phyloP scores from a whole-genome alignment of 2,888 invertebrate species.

The Megalurothrips usitatus region DNA sequence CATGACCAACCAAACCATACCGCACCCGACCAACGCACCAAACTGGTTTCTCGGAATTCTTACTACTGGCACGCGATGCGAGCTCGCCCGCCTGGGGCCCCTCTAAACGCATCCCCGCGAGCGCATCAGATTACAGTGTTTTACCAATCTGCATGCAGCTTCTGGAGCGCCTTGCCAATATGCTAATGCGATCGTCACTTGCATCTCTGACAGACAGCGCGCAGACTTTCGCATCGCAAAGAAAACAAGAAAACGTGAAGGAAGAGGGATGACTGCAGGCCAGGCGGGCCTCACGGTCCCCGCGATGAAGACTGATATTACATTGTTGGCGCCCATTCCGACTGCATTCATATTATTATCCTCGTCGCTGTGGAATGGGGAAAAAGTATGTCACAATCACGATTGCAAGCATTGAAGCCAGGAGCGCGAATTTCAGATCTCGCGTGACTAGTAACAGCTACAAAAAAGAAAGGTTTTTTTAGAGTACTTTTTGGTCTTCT shows the following conservation, averaged over 20 bases:
- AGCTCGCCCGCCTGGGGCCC: neutral
- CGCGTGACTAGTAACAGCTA: too few species aligned
- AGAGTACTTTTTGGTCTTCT: too few species aligned
- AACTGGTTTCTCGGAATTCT: neutral
- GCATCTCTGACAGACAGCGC: neutral
- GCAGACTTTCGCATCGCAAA: neutral
- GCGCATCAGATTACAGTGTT: slow-evolving; percentile 15
- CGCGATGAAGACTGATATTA: slow-evolving; percentile 8
- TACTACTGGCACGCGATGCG: neutral
- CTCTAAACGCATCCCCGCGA: neutral
- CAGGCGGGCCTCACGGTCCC: neutral
- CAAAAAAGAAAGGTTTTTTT: too few species aligned
- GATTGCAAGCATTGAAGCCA: too few species aligned
- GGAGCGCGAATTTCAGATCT: too few species aligned
- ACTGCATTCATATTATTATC: slow-evolving; percentile 5
- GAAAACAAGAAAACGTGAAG: neutral
- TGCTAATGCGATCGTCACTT: slow-evolving; percentile 4
- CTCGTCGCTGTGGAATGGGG: neutral
- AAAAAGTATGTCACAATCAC: neutral
- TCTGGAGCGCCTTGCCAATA: slow-evolving; percentile 11
- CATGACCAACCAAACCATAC: too few species aligned
- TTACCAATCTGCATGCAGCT: slow-evolving; percentile 1
- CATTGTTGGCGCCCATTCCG: neutral
- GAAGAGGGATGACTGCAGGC: neutral
- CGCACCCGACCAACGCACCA: neutral